Evolutionary conservation across 1,140 invertebrate genomes (phyloP).

Genomic region (Drosophila subpulchrella): DNA sequence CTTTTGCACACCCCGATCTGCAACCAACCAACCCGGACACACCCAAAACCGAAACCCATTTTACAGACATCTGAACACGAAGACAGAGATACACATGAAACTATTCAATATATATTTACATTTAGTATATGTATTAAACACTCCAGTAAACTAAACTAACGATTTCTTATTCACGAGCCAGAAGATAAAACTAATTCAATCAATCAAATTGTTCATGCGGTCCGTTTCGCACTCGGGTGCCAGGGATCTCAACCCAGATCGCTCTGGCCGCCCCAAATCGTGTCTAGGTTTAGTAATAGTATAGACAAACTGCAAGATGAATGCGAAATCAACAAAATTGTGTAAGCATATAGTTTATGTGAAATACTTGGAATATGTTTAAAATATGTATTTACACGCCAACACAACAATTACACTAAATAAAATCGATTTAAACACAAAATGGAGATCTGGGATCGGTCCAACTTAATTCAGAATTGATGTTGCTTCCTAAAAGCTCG

Average conservation of each 20-base stretch:
- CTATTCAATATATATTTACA: slow-evolving; percentile 53
- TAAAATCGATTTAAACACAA: slow-evolving; percentile 46
- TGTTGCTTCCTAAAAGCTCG: slow-evolving; percentile 11
- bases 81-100: slow-evolving; percentile 24
- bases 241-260: slow-evolving; percentile 36
- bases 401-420: slow-evolving; percentile 36
- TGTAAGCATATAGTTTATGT: slow-evolving; percentile 64
- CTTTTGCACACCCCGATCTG: slow-evolving; percentile 37
- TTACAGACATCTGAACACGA: slow-evolving; percentile 27
- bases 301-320: slow-evolving; percentile 48
- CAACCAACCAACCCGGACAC: slow-evolving; percentile 19
- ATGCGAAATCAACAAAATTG: slow-evolving; percentile 44
- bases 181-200: slow-evolving; percentile 11
- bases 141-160: slow-evolving; percentile 63
- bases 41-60: slow-evolving; percentile 26
- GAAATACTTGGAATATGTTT: slow-evolving; percentile 60
- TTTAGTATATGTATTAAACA: slow-evolving; percentile 74
- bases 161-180: slow-evolving; percentile 26
- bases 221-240: slow-evolving; percentile 36
- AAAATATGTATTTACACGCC: slow-evolving; percentile 44
- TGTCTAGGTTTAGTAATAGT: slow-evolving; percentile 68
- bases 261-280: slow-evolving; percentile 12
- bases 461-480: not conserved
- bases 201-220: slow-evolving; percentile 36
- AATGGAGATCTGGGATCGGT: not conserved